Conservation (phyloP, 2,888 invertebrate species). For the Plusia festucae region DNA sequence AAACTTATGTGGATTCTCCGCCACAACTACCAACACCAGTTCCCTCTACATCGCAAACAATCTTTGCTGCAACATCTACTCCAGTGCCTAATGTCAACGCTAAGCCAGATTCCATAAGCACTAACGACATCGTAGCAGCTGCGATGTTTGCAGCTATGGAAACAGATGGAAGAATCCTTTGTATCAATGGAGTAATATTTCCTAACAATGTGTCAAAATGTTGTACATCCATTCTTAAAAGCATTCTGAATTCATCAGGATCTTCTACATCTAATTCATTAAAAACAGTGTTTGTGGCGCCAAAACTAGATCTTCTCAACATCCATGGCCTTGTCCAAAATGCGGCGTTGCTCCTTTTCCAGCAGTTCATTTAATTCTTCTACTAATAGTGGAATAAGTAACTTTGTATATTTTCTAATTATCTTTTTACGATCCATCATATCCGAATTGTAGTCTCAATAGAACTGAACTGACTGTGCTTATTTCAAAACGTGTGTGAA, state of each 20-base stretch:
- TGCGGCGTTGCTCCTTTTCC: constrained; percentile 26
- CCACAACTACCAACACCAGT: constrained; percentile 20
- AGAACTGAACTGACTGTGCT: constrained; percentile 42
- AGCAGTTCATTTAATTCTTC: constrained; percentile 37
- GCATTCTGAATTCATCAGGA: constrained; percentile 36
- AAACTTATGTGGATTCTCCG: constrained; percentile 27
- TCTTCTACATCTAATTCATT: constrained; percentile 41
- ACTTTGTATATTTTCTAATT: constrained; percentile 38
- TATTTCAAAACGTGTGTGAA: constrained; percentile 40
- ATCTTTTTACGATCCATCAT: constrained; percentile 32
- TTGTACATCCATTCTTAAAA: constrained; percentile 36
- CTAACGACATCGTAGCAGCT: constrained; percentile 23
- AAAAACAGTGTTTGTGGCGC: constrained; percentile 30
- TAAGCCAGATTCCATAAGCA: constrained; percentile 18
- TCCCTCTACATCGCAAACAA: constrained; percentile 27
- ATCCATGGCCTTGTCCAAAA: constrained; percentile 36
- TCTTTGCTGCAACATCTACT: constrained; percentile 26
- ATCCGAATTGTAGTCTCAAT: constrained; percentile 9
- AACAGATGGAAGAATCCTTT: constrained; percentile 16
- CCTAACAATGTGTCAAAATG: constrained; percentile 40
- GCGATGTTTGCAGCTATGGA: constrained; percentile 14
- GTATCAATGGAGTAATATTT: constrained; percentile 36
- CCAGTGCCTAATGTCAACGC: constrained; percentile 14
- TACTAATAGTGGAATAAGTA: constrained; percentile 35
- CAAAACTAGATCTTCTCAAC: constrained; percentile 29